These are phyloP conservation scores for Chromobotia macracanthus DNA, from an alignment of 2,797 vertebrate genomes.

Conservation along the genomic window DNA sequence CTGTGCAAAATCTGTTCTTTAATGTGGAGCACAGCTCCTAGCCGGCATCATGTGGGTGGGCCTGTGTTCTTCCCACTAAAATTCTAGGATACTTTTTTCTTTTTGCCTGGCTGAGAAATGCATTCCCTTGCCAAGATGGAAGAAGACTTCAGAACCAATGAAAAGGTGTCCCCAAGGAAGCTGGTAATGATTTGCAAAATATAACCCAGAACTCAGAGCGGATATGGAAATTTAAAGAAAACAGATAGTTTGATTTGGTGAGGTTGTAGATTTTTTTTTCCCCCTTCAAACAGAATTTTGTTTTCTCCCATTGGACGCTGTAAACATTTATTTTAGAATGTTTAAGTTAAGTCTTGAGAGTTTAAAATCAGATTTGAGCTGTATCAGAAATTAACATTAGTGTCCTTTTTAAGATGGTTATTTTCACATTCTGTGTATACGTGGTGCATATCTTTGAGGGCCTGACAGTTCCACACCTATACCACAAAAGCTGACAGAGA, in stretches of 20 bases:
- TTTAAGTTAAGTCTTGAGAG: background rate
- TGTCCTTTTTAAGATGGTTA: slow-evolving; percentile 13
- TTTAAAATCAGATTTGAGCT: background rate
- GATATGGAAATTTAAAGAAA: slow-evolving; percentile 36
- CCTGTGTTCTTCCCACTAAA: slow-evolving; percentile 54
- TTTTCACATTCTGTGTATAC: slow-evolving; percentile 1
- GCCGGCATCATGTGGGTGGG: slow-evolving; percentile 55
- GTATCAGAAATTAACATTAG: background rate
- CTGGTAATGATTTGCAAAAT: slow-evolving; percentile 58
- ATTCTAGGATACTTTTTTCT: slow-evolving; percentile 51
- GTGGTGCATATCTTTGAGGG: slow-evolving; percentile 6
- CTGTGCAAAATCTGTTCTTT: slow-evolving; percentile 63
- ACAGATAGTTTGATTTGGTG: slow-evolving; percentile 13
- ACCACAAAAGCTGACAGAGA: slow-evolving; percentile 66
- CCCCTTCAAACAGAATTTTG: background rate
- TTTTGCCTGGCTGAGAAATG: slow-evolving; percentile 60
- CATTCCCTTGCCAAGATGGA: slow-evolving; percentile 53
- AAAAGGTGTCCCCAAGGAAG: slow-evolving; percentile 53
- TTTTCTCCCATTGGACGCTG: background rate
- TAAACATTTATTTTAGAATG: background rate
- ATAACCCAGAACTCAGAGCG: slow-evolving; percentile 46
- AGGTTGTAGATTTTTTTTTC: slow-evolving; percentile 20
- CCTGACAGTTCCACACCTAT: slow-evolving; percentile 70
- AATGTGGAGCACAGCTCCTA: slow-evolving; percentile 57
- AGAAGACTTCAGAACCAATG: slow-evolving; percentile 35